Evolutionary conservation across 2,113 vertebrate species (phyloP).

Genomic region (Arothron firmamentum): DNA sequence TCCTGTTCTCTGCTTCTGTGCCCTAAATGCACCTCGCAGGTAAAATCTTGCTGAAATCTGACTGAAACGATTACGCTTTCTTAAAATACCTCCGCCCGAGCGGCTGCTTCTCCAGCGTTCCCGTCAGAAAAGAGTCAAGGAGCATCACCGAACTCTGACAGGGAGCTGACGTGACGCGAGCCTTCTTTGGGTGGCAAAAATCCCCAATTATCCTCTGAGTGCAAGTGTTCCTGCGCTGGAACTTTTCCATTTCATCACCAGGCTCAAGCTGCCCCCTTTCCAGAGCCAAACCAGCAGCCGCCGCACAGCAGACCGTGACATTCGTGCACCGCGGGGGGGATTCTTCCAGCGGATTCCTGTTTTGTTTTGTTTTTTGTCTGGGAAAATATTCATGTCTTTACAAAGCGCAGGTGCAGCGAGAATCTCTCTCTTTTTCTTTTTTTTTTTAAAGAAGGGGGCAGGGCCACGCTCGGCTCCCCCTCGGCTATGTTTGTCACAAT

Average conservation of each 20-base stretch:
- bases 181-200: slow-evolving; percentile 53
- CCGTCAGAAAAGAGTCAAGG: slow-evolving; percentile 22
- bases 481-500: slow-evolving; percentile 48
- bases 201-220: slow-evolving; percentile 70
- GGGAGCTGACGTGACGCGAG: slow-evolving; percentile 39
- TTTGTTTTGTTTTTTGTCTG: slow-evolving; percentile 45
- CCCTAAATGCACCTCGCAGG: slow-evolving; percentile 21
- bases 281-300: slow-evolving; percentile 39
- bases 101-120: no score
- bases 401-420: slow-evolving; percentile 64
- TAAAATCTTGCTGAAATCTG: slow-evolving; percentile 17
- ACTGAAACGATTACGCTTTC: background rate
- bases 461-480: slow-evolving; percentile 24
- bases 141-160: slow-evolving; percentile 64
- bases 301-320: slow-evolving; percentile 57
- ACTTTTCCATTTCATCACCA: slow-evolving; percentile 69
- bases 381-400: slow-evolving; percentile 57
- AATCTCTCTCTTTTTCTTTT: background rate
- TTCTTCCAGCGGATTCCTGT: slow-evolving; percentile 52
- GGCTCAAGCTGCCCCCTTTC: slow-evolving; percentile 47
- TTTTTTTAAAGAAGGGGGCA: slow-evolving; percentile 26
- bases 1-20: slow-evolving; percentile 18
- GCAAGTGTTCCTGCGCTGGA: slow-evolving; percentile 65
- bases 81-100: no score
- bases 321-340: slow-evolving; percentile 50